phyloP scores from a whole-genome alignment of 2,113 vertebrate species.

The Carassius auratus region DNA sequence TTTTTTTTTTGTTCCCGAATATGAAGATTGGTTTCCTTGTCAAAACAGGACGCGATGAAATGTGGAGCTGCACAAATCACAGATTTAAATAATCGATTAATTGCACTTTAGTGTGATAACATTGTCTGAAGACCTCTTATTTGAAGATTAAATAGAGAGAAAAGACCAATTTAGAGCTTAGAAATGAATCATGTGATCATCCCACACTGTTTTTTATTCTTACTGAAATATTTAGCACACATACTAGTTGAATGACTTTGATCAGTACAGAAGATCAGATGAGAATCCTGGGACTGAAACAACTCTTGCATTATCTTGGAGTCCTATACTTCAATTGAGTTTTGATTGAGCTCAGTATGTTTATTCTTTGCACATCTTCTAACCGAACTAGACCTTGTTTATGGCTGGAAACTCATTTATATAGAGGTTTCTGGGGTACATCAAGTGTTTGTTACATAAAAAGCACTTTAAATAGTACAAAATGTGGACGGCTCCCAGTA shows the following conservation, averaged over 20 bases:
- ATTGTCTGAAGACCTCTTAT: constrained; percentile 16
- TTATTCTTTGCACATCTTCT: constrained; percentile 50
- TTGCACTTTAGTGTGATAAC: constrained; percentile 19
- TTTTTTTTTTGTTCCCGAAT: background rate
- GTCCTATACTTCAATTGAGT: constrained; percentile 40
- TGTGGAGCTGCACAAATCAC: background rate
- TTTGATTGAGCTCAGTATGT: constrained; percentile 20
- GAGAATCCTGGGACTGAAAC: constrained; percentile 29
- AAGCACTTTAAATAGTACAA: constrained; percentile 58
- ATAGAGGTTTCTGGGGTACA: constrained; percentile 43
- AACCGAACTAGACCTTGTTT: constrained; percentile 56
- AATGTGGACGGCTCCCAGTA: constrained; percentile 59
- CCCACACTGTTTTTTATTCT: constrained; percentile 4
- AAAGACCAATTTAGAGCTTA: background rate
- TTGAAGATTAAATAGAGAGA: constrained; percentile 15
- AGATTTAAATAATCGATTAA: constrained; percentile 39
- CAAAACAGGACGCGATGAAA: constrained; percentile 31
- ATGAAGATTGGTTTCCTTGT: constrained; percentile 13
- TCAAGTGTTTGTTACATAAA: constrained; percentile 55
- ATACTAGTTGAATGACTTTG: constrained; percentile 29
- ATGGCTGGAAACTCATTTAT: constrained; percentile 53
- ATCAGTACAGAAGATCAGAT: constrained; percentile 47
- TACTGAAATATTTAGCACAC: constrained; percentile 45
- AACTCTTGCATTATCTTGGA: constrained; percentile 27
- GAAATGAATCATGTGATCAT: background rate